Percentiles rank a stretch among this genome's conserved stretches.
Evolutionary conservation across 2,888 invertebrate genomes (phyloP).

Genomic region (Drosophila rubida): DNA sequence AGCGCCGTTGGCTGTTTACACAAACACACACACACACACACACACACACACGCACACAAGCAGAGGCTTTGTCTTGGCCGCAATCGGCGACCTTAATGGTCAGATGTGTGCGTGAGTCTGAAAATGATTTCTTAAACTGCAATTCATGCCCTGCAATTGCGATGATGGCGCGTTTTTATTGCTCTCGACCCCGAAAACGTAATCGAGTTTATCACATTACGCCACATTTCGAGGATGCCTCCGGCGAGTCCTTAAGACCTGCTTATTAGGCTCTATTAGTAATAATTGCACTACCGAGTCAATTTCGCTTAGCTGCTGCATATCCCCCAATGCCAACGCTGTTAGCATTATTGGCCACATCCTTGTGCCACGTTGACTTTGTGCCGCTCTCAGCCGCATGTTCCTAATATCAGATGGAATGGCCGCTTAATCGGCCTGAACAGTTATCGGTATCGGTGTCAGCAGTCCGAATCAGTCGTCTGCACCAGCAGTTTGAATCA

Average conservation of each 20-base stretch:
- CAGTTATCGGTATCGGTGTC: no score
- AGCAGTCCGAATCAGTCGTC: no score
- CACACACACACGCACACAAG: slow-evolving; percentile 34
- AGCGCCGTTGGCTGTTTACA: slow-evolving; percentile 42
- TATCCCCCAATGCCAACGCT: no score
- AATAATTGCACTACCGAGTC: slow-evolving; percentile 75
- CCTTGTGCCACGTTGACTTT: slow-evolving; percentile 28
- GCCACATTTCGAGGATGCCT: not conserved
- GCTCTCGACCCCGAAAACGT: slow-evolving; percentile 57
- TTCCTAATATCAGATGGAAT: no score
- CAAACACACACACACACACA: slow-evolving; percentile 36
- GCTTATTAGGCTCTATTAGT: slow-evolving; percentile 76
- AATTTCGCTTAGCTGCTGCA: no score
- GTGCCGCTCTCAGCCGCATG: no score
- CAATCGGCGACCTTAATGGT: slow-evolving; percentile 71
- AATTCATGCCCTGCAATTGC: slow-evolving; percentile 73
- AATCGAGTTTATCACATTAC: slow-evolving; percentile 74
- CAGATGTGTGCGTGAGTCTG: slow-evolving; percentile 49
- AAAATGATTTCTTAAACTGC: slow-evolving; percentile 73
- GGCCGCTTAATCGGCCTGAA: no score
- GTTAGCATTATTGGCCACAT: slow-evolving; percentile 35
- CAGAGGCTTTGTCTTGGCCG: slow-evolving; percentile 68
- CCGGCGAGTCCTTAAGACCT: slow-evolving; percentile 56
- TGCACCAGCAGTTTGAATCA: no score
- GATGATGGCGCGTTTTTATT: slow-evolving; percentile 74